These are phyloP conservation scores for Myathropa florea DNA, from an alignment of 2,888 invertebrate genomes.

Conservation along the genomic window DNA sequence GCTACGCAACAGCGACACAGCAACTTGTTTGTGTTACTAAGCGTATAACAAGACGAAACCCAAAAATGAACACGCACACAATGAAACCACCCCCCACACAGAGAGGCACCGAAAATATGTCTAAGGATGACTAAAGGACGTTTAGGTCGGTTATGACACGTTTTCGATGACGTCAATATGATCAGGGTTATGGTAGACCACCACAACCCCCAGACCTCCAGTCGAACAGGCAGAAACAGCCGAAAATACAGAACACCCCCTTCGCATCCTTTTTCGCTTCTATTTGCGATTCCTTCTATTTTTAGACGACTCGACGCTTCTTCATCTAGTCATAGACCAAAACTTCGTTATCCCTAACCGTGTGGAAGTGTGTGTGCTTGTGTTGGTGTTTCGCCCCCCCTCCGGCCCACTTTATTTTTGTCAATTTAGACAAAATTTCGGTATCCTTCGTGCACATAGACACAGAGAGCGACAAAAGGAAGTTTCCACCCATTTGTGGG, in stretches of 20 bases:
- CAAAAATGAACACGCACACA: not conserved
- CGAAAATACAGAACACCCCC: not conserved
- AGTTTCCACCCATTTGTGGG: constrained; percentile 34
- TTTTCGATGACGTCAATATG: constrained; percentile 57
- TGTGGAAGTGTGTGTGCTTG: not conserved
- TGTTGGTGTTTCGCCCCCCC: not conserved
- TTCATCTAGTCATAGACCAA: constrained; percentile 29
- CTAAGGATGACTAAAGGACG: constrained; percentile 8
- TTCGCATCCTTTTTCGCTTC: constrained; percentile 9
- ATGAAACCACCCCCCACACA: not conserved
- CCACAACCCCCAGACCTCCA: not conserved
- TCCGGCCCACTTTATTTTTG: constrained; percentile 23
- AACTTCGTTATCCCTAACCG: not conserved
- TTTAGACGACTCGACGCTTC: constrained; percentile 40
- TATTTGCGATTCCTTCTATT: constrained; percentile 43
- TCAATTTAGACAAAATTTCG: constrained; percentile 23
- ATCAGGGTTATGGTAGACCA: not conserved
- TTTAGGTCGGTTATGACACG: constrained; percentile 35
- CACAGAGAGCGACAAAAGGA: constrained; percentile 27
- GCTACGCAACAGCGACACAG: not conserved
- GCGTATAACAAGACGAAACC: not conserved
- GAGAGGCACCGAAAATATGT: not conserved
- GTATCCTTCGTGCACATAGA: constrained; percentile 34
- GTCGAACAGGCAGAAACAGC: not conserved
- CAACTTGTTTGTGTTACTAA: not conserved